Percentiles rank a stretch among this genome's conserved stretches.
These are phyloP conservation scores for Dermatemys mawii DNA, from an alignment of 2,113 vertebrate species.

Conservation along the genomic window DNA sequence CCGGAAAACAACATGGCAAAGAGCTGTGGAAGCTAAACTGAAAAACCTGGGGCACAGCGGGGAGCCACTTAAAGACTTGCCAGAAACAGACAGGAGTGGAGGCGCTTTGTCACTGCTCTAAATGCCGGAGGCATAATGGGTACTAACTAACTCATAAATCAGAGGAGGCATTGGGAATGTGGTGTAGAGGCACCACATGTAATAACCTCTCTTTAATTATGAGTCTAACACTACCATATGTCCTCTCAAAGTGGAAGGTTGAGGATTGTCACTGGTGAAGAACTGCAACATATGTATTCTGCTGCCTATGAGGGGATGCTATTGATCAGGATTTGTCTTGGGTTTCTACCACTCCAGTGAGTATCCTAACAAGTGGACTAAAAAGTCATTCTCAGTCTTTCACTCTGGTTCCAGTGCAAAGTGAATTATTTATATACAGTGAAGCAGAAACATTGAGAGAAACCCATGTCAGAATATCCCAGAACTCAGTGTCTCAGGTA, in stretches of 20 bases:
- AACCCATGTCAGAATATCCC: too few relatives aligned
- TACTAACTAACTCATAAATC: neutral
- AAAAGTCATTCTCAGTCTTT: neutral
- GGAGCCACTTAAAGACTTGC: too few relatives aligned
- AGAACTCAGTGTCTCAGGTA: neutral
- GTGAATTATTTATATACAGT: neutral
- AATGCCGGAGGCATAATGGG: too few relatives aligned
- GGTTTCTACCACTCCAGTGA: neutral
- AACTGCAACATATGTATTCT: neutral
- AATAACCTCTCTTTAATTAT: neutral
- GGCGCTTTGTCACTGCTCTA: too few relatives aligned
- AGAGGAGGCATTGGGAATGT: neutral
- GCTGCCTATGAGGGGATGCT: neutral
- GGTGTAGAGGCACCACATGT: neutral
- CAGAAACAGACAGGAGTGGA: too few relatives aligned
- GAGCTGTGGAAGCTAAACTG: too few relatives aligned
- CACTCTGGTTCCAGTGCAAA: neutral
- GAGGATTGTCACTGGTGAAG: neutral
- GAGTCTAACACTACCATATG: neutral
- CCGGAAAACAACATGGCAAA: too few relatives aligned
- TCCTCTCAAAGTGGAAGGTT: neutral
- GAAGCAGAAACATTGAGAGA: neutral
- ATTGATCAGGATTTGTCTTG: neutral
- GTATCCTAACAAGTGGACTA: neutral
- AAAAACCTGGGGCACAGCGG: too few relatives aligned